Base-by-base conservation (phyloP, 1,140 invertebrate genomes). In the Drosophila bocqueti region DNA sequence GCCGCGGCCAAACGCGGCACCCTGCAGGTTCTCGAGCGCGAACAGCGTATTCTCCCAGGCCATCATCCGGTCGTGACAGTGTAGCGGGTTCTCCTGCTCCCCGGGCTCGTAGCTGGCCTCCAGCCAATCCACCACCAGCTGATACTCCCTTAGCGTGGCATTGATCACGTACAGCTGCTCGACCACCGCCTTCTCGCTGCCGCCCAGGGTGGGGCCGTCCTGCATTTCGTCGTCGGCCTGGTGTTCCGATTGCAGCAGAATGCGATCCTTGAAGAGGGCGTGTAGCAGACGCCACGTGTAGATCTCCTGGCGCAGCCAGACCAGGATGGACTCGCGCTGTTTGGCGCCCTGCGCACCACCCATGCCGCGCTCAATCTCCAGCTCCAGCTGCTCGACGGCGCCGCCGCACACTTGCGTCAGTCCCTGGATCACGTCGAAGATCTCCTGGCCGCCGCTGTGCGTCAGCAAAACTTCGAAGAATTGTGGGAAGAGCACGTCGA, bases 21-120 rank as follows among this genome's bases (percentile, higher is more conserved):
- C 93, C 31, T 85, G 79, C n/a, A 75, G 46, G 31, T 92, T 92
- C 40, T 93, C 75, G 45, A 98, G 93, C 75, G 97, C 95, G 93
- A 97, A 96, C 10, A 98, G 94, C 7, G 98, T 98, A 92, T 99
- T 98, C 93, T 98, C 97, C 97, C 97, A 98, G 57, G 96, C 95
- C 34, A 97, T 95, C 26, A 96, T 96, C 82, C 95, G 95, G 90
- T 97, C 96, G 9, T 96, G 97, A 89, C 96, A 95, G 77, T 96
- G 95, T 15, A 96, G 93, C 42, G 95, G 95, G 47, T 94, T 94
- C 52, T 94, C 94, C 61, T 95, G 94, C 42, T 95, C 95, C 79
- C 95, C 94, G 83, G 95, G 94, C 85, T 98, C 96, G 21, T 95
- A 93, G 93, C 96, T 97, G 57, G 95, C 95, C 93, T 99, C 98